Percentiles rank a stretch among this genome's conserved stretches.
Conservation (phyloP, 2,797 vertebrate species). For the Dicrostonyx torquatus region DNA sequence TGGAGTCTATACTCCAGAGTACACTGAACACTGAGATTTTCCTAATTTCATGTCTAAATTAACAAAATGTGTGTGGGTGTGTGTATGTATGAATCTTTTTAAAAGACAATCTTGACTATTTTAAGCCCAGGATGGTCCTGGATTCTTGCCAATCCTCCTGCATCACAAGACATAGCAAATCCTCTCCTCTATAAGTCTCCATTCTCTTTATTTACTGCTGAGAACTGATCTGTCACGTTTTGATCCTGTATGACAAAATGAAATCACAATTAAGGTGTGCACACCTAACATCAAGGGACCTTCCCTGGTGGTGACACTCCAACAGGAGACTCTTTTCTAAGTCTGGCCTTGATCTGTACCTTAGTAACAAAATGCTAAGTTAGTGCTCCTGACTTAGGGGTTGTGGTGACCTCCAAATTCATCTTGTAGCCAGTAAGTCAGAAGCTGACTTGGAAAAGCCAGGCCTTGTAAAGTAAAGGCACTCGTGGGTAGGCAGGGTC, state of each 20-base stretch:
- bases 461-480: not conserved
- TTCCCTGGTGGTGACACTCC: not conserved
- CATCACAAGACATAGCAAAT: not conserved
- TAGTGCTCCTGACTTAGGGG: not conserved
- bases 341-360: not conserved
- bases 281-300: not conserved
- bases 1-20: not conserved
- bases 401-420: not conserved
- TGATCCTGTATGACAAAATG: not conserved
- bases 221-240: not conserved
- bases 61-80: not conserved
- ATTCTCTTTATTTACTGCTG: not conserved
- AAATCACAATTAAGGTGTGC: not conserved
- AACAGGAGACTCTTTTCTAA: not conserved
- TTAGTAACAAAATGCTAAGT: not conserved
- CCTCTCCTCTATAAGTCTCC: not conserved
- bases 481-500: not conserved
- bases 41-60: not conserved
- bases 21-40: not conserved
- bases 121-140: not conserved
- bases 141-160: not conserved
- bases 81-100: not conserved
- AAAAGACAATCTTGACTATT: not conserved
- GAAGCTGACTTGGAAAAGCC: not conserved
- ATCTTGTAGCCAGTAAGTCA: not conserved